These are phyloP conservation scores for Hydropsyche tenuis DNA, from an alignment of 1,140 invertebrate species.

Conservation along the genomic window DNA sequence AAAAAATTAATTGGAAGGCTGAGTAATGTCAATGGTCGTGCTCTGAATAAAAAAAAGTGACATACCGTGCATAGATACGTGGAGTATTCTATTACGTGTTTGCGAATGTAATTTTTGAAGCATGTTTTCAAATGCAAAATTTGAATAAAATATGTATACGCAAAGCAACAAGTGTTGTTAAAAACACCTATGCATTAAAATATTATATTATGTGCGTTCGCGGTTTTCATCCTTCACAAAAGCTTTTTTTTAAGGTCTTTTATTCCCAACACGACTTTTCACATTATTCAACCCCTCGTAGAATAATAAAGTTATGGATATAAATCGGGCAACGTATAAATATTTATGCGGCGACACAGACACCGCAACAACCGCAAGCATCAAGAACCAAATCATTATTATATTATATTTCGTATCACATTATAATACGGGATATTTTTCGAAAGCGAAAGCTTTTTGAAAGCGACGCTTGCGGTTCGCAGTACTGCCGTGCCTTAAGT, in stretches of 20 bases:
- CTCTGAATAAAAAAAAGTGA: no score
- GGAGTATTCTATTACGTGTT: no score
- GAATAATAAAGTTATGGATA: constrained; percentile 29
- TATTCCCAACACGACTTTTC: constrained; percentile 26
- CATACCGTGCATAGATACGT: no score
- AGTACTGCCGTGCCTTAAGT: no score
- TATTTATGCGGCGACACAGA: not conserved
- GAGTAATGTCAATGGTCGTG: no score
- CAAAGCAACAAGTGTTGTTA: constrained; percentile 17
- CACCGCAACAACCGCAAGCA: not conserved
- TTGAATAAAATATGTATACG: constrained; percentile 9
- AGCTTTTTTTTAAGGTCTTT: constrained; percentile 11
- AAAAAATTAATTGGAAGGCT: no score
- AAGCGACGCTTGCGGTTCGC: no score
- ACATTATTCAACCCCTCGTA: constrained; percentile 13
- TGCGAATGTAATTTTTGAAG: not conserved
- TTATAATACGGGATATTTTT: no score
- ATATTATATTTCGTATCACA: no score
- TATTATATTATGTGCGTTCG: not conserved
- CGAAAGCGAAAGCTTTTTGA: no score
- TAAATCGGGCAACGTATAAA: constrained; percentile 4
- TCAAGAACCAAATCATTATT: no score
- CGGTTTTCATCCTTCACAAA: constrained; percentile 10
- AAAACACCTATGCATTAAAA: not conserved
- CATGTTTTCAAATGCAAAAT: constrained; percentile 12